Conservation (phyloP, 2,888 invertebrate species). For the Xanthia icteritia region DNA sequence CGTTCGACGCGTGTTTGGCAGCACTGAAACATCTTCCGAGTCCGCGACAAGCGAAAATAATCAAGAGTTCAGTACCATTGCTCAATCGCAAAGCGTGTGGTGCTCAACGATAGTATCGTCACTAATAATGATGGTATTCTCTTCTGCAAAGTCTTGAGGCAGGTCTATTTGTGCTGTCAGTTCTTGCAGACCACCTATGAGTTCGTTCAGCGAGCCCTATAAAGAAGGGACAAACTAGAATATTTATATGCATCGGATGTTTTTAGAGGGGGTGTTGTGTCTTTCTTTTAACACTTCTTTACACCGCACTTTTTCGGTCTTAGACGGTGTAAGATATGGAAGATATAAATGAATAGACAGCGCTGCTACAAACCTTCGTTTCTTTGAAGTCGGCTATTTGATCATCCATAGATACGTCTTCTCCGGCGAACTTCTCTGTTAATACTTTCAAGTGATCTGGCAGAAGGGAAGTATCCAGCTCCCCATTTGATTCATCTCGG, state of each 20-base stretch:
- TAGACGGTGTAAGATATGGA: not conserved
- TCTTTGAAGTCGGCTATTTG: slow-evolving; percentile 82
- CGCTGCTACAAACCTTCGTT: slow-evolving; percentile 74
- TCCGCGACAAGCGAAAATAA: not conserved
- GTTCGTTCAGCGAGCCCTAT: slow-evolving; percentile 81
- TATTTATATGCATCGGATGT: not conserved
- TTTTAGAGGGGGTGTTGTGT: not conserved
- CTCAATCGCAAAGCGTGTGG: slow-evolving; percentile 83
- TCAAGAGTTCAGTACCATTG: not conserved
- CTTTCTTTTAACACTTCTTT: not conserved
- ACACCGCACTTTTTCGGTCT: not conserved
- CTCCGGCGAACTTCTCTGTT: slow-evolving; percentile 79
- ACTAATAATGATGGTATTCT: slow-evolving; percentile 82
- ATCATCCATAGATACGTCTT: slow-evolving; percentile 78
- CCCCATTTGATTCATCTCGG: slow-evolving; percentile 75
- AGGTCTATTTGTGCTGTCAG: slow-evolving; percentile 85
- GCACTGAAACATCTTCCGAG: not conserved
- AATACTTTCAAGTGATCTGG: slow-evolving; percentile 82
- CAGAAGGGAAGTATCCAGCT: slow-evolving; percentile 79
- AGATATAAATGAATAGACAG: not conserved
- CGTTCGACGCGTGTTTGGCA: not conserved
- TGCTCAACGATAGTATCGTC: slow-evolving; percentile 86
- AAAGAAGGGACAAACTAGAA: slow-evolving; percentile 32
- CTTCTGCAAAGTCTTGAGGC: slow-evolving; percentile 83
- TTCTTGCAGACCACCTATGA: slow-evolving; percentile 84